Evolutionary conservation across 2,113 vertebrate species (phyloP), one percentile per base, ranked within the genome.

Genomic region (Myotis brandtii): DNA sequence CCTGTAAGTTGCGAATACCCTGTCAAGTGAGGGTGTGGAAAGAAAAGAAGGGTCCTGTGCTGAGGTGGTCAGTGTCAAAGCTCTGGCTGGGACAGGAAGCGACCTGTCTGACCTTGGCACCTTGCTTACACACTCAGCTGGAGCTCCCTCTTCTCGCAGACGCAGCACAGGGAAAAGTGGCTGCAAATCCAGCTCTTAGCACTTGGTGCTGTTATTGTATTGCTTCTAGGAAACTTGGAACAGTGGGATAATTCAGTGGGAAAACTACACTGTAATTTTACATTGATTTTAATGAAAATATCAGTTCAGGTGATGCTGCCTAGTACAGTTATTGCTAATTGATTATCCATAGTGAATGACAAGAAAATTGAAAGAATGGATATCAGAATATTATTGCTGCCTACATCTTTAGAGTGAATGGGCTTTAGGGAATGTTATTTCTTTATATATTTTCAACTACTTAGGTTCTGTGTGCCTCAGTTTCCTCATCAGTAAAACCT

Each of bases 71-170:
- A 4, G 12, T 3, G 46, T 34, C 37, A 20, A 0, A 9, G 56
- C 23, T 27, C 14, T 6, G 17, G 17, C 34, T 66, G 64, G 43
- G 11, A 10, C n/a, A 50, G 72, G 37, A 59, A 16, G 6, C 1
- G 1, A 5, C 3, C 40, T 25, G 70, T 52, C n/a, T 9, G 69
- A n/a, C 66, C 27, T 30, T 4, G 32, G 72, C 56, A 0, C 1
- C 0, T 48, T 3, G 1, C 34, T n/a, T 17, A 4, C 1, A 0
- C 21, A 20, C 27, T 56, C 17, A n/a, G 46, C 6, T 3, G 0
- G 37, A 25, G 20, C 5, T 34, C 52, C 43, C 52, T 11, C 32
- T 1, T 64, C 21, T 5, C 2, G 5, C 50, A 20, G 21, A 2
- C 1, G 16, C 40, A 8, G 0, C 9, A 5, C 27, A 1, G 0